Percentiles rank a stretch among this genome's conserved stretches.
Conservation (phyloP, 2,797 vertebrate genomes). For the Eulemur albifrons region DNA sequence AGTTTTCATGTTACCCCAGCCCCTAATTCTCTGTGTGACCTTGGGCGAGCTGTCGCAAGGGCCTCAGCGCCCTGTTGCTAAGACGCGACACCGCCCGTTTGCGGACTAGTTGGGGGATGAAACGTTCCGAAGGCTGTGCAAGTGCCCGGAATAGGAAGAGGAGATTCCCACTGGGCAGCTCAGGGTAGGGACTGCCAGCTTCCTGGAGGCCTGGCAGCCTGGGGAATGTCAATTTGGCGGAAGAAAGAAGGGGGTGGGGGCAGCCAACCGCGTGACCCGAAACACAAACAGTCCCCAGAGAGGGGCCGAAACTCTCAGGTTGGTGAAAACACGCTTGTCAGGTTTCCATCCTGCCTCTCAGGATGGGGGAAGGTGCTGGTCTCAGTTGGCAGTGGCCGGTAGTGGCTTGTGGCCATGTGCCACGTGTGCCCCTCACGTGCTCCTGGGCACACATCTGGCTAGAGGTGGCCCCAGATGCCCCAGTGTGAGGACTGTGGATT, state of each 20-base stretch:
- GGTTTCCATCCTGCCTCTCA: conserved; percentile 46
- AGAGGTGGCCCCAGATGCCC: not conserved
- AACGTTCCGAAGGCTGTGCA: not conserved
- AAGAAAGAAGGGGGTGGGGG: conserved; percentile 48
- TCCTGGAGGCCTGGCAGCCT: conserved; percentile 30
- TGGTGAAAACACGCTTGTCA: conserved; percentile 65
- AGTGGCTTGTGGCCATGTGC: not conserved
- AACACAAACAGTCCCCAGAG: conserved; percentile 74
- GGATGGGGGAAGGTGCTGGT: not conserved
- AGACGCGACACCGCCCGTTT: not conserved
- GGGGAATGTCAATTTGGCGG: conserved; percentile 53
- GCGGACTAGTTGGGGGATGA: not conserved
- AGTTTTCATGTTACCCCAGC: not conserved
- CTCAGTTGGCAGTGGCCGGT: not conserved
- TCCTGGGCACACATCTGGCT: not conserved
- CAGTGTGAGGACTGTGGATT: not conserved
- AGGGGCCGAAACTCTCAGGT: conserved; percentile 70
- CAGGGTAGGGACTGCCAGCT: not conserved
- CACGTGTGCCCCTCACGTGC: not conserved
- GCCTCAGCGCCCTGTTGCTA: not conserved
- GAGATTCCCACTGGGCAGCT: conserved; percentile 44
- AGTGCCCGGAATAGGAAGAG: conserved; percentile 25
- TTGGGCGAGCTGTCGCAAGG: not conserved
- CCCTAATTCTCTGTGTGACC: not conserved
- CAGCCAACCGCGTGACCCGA: conserved; percentile 60